A percentile compares a stretch with the other conserved stretches of the same genome.
These are phyloP conservation scores for Lutraria lutraria DNA, from an alignment of 2,888 invertebrate genomes.

Conservation along the genomic window DNA sequence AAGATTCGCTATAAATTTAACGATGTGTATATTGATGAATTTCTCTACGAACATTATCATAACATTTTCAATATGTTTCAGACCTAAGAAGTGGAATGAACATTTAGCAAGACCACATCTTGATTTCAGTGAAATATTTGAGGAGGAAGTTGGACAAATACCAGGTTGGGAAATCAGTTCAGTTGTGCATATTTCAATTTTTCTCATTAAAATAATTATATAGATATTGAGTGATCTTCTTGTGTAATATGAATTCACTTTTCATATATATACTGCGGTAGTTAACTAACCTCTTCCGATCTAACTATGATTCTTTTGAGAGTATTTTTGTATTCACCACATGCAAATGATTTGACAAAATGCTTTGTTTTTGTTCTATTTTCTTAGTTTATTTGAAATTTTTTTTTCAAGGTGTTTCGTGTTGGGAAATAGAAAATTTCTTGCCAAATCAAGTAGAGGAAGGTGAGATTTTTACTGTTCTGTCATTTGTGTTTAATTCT, in stretches of 20 bases:
- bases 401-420: conserved; percentile 90
- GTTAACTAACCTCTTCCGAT: not conserved
- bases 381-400: not conserved
- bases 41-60: not conserved
- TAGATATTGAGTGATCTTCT: not conserved
- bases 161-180: conserved; percentile 88
- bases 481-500: not conserved
- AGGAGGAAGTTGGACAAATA: conserved; percentile 95
- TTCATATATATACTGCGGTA: not conserved
- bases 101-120: conserved; percentile 96
- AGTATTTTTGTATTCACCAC: too few species aligned
- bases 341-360: too few species aligned
- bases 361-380: not conserved
- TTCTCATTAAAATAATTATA: not conserved
- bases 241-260: not conserved
- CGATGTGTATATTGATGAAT: not conserved
- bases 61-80: conserved; percentile 85
- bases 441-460: conserved; percentile 95
- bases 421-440: conserved; percentile 99
- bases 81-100: conserved; percentile 98
- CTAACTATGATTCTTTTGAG: too few species aligned
- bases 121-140: conserved; percentile 99
- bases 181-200: not conserved
- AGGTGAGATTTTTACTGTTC: conserved; percentile 75
- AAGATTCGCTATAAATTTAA: not conserved